Evolutionary conservation across 2,797 vertebrate genomes (phyloP), one percentile per base, ranked within the genome.

Genomic region (Sternarchorhynchus goeldii): DNA sequence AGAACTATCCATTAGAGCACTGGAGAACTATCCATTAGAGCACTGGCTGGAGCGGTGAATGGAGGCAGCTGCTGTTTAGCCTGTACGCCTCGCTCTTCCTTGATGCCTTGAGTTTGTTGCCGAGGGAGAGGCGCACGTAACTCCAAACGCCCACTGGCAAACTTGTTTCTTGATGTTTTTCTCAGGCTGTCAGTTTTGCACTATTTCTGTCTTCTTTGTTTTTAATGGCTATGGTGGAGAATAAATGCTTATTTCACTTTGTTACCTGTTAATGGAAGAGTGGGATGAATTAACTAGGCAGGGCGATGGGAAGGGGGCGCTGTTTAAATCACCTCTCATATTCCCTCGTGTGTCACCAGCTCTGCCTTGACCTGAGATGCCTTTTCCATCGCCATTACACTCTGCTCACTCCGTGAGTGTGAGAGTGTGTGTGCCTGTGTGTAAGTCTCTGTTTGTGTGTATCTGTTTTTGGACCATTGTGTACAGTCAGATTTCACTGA

Each of bases 361-460:
- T 50, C 64, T 36, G 67, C 74, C 36, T 72, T 81, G 76, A 76
- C 83, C 78, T 62, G 57, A 73, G 63, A 76, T 81, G 76, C 68
- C 32, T 56, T 76, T 79, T 53, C 21, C 45, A 71, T 64, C 63
- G 64, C 79, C 31, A 45, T 50, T 57, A 58, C 21, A 50, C 57
- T 79, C 0, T 63, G 36, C 14, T 41, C 34, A 12, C 6, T 75
- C 7, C 58, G 55, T 65, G n/a, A 45, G 6, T 75, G 18, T 68
- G 36, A 58, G 32, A 64, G 31, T 72, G 67, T 55, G 29, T 71
- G 76, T 32, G 18, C 50, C 25, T 76, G 39, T 76, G 39, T 66
- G 50, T 58, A 32, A 65, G 65, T 71, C 60, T 63, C 41, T 71
- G 45, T 68, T 32, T 78, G 45, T 12, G 58, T 63, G 58, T 29